Evolutionary conservation across 2,888 invertebrate species (phyloP).

Genomic region (Drosophila meridiana): DNA sequence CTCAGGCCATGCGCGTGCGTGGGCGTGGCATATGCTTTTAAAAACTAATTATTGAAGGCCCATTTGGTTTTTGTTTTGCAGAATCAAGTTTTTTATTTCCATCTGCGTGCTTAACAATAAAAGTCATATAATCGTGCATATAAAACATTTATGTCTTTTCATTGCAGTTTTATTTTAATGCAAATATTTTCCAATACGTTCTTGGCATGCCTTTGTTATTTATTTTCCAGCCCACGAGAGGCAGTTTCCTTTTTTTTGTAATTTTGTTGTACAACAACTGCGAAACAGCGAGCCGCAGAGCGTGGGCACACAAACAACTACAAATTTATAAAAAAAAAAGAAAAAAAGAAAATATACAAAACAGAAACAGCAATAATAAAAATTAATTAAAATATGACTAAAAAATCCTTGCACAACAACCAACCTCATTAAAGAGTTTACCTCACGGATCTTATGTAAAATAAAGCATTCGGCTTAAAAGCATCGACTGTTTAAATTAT

Average conservation of each 20-base stretch:
- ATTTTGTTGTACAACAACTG: conserved; percentile 55
- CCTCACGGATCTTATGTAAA: conserved; percentile 34
- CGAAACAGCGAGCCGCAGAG: conserved; percentile 63
- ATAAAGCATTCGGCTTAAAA: conserved; percentile 42
- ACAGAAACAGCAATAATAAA: conserved; percentile 24
- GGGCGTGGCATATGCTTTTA: conserved; percentile 28
- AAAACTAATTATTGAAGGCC: conserved; percentile 48
- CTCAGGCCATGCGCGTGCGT: conserved; percentile 21
- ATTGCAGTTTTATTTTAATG: conserved; percentile 67
- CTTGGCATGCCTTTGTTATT: conserved; percentile 69
- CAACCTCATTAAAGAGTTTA: conserved; percentile 44
- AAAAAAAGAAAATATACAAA: background rate
- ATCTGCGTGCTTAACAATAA: conserved; percentile 41
- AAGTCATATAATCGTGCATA: conserved; percentile 42
- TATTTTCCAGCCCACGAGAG: conserved; percentile 56
- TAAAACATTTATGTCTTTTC: conserved; percentile 47
- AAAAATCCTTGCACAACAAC: conserved; percentile 79
- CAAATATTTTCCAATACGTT: conserved; percentile 64
- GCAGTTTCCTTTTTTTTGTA: conserved; percentile 31
- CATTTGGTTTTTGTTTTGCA: conserved; percentile 45
- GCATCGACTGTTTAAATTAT: conserved; percentile 49
- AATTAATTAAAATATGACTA: conserved; percentile 49
- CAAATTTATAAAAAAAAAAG: conserved; percentile 4
- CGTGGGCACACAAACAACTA: conserved; percentile 54
- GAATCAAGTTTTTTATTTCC: conserved; percentile 22